Conservation (phyloP, 2,797 vertebrate species). For the Muscicapa comitata region DNA sequence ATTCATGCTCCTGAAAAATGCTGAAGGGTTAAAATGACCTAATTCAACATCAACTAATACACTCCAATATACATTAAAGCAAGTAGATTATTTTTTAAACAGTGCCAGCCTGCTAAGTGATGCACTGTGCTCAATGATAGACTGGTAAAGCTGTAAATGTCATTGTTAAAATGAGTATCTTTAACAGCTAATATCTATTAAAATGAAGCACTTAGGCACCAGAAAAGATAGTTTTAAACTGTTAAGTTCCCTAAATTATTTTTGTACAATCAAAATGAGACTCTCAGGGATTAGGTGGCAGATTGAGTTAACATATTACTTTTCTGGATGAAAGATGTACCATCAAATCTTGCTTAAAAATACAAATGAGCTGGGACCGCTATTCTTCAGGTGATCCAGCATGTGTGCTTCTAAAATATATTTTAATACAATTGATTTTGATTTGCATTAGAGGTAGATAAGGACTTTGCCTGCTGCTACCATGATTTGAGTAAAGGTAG, state of each 20-base stretch:
- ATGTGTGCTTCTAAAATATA: neutral
- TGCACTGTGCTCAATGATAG: conserved; percentile 47
- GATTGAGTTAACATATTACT: conserved; percentile 7
- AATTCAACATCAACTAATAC: conserved; percentile 33
- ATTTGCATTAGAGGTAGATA: neutral
- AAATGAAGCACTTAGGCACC: conserved; percentile 58
- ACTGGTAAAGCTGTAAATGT: conserved; percentile 59
- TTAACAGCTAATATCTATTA: conserved; percentile 65
- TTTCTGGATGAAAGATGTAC: neutral
- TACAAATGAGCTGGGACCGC: neutral
- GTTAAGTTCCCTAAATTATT: conserved; percentile 53
- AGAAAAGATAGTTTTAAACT: conserved; percentile 44
- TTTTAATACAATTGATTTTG: neutral
- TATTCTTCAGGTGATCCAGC: neutral
- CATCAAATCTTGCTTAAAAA: neutral
- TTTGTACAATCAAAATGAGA: conserved; percentile 47
- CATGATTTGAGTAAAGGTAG: neutral
- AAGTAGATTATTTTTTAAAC: conserved; percentile 63
- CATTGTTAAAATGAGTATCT: conserved; percentile 57
- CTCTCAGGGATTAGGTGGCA: conserved; percentile 11
- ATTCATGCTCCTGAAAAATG: conserved; percentile 3
- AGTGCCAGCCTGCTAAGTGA: conserved; percentile 46
- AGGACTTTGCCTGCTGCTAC: neutral
- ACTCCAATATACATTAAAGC: conserved; percentile 37
- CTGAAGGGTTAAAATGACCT: conserved; percentile 54